phyloP scores from a whole-genome alignment of 2,113 vertebrate genomes.

The Falcunculus frontatus region DNA sequence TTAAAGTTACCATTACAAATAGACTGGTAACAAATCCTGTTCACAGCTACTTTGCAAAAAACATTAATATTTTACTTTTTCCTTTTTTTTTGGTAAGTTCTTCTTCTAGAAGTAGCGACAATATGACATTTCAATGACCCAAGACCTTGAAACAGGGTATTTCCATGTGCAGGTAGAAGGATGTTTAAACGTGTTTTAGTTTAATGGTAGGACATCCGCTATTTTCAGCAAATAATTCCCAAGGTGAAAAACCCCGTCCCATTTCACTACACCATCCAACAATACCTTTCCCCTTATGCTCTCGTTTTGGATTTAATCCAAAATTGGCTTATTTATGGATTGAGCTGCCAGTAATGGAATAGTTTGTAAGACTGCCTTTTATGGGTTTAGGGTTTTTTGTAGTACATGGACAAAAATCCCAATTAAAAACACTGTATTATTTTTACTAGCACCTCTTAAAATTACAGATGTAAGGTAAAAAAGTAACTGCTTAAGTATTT shows the following conservation, averaged over 20 bases:
- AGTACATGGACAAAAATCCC: neutral
- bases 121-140: slow-evolving; percentile 25
- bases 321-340: slow-evolving; percentile 65
- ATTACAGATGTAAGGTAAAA: neutral
- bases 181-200: slow-evolving; percentile 70
- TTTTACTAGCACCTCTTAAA: neutral
- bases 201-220: slow-evolving; percentile 76
- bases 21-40: neutral
- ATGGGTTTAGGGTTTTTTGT: neutral
- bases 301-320: slow-evolving; percentile 70
- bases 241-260: slow-evolving; percentile 66
- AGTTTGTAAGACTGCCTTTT: slow-evolving; percentile 35
- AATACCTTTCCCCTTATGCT: slow-evolving; percentile 67
- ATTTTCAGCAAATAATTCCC: slow-evolving; percentile 70
- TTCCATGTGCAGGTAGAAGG: slow-evolving; percentile 69
- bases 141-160: slow-evolving; percentile 58
- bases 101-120: neutral
- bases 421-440: neutral
- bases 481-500: neutral
- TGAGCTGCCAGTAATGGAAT: slow-evolving; percentile 56
- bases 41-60: neutral
- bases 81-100: neutral
- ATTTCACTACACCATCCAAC: slow-evolving; percentile 63
- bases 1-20: neutral
- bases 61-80: neutral